phyloP scores from a whole-genome alignment of 2,888 invertebrate species.

The Hypomecis punctinalis region DNA sequence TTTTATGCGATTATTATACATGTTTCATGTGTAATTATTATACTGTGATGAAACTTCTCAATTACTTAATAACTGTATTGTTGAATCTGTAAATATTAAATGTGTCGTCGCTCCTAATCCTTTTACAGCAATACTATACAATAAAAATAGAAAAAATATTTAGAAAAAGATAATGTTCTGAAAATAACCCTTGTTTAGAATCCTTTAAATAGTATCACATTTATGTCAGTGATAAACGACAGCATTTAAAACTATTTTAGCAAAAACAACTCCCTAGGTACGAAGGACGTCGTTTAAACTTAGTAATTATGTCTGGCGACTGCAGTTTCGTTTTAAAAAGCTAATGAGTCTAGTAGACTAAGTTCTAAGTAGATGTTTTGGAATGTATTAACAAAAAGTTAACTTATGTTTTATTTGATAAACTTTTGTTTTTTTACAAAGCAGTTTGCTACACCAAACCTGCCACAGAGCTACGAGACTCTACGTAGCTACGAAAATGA shows the following conservation, averaged over 20 bases:
- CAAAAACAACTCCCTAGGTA: slow-evolving; percentile 9
- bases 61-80: no score
- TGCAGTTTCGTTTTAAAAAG: slow-evolving; percentile 1
- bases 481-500: background rate
- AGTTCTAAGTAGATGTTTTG: background rate
- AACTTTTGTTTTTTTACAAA: slow-evolving; percentile 1
- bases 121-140: no score
- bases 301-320: slow-evolving; percentile 7
- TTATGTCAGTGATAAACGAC: slow-evolving; percentile 13
- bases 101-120: no score
- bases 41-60: no score
- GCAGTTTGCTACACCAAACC: slow-evolving; percentile 5
- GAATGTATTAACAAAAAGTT: background rate
- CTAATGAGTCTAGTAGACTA: slow-evolving; percentile 4
- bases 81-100: no score
- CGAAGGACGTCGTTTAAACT: slow-evolving; percentile 2
- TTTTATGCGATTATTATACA: no score
- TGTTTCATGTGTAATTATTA: no score
- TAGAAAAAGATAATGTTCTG: no score
- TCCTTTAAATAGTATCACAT: slow-evolving; percentile 10
- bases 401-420: background rate
- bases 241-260: slow-evolving; percentile 14
- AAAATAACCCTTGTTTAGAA: no score
- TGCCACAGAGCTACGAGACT: background rate
- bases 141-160: no score